These are phyloP conservation scores for Sarcoramphus papa DNA, from an alignment of 2,797 vertebrate genomes.

Conservation along the genomic window DNA sequence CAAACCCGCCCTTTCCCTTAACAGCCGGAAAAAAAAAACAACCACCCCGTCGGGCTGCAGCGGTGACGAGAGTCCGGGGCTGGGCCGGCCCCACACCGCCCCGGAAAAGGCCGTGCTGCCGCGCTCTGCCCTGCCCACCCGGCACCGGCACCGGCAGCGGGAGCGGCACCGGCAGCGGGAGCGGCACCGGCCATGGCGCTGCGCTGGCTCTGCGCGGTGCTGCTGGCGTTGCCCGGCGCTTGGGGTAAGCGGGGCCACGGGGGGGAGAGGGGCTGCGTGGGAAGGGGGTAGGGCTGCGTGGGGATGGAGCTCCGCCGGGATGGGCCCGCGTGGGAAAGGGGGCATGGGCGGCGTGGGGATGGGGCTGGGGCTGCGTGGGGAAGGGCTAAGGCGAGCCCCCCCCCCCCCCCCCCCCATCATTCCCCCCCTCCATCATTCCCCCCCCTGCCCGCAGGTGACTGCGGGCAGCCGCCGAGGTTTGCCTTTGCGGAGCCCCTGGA, in stretches of 20 bases:
- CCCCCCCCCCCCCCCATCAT: too few relatives aligned
- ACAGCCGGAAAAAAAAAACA: too few relatives aligned
- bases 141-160: too few relatives aligned
- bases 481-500: fast-evolving
- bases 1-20: fast-evolving
- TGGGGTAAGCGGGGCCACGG: not conserved
- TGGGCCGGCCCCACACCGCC: fast-evolving
- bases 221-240: not conserved
- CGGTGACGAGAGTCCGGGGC: too few relatives aligned
- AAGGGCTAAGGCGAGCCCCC: not conserved
- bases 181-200: not conserved
- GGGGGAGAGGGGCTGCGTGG: not conserved
- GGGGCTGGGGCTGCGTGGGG: not conserved
- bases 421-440: not conserved
- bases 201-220: not conserved
- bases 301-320: not conserved
- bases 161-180: too few relatives aligned
- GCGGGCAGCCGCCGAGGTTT: not conserved
- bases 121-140: too few relatives aligned
- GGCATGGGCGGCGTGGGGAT: not conserved
- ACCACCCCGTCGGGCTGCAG: too few relatives aligned
- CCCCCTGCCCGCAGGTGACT: not conserved
- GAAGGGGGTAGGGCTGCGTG: not conserved
- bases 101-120: not conserved
- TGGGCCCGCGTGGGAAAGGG: not conserved